Percentiles rank a stretch among this genome's conserved stretches.
phyloP scores from a whole-genome alignment of 2,113 vertebrate species.

The Clarias macrocephalus region DNA sequence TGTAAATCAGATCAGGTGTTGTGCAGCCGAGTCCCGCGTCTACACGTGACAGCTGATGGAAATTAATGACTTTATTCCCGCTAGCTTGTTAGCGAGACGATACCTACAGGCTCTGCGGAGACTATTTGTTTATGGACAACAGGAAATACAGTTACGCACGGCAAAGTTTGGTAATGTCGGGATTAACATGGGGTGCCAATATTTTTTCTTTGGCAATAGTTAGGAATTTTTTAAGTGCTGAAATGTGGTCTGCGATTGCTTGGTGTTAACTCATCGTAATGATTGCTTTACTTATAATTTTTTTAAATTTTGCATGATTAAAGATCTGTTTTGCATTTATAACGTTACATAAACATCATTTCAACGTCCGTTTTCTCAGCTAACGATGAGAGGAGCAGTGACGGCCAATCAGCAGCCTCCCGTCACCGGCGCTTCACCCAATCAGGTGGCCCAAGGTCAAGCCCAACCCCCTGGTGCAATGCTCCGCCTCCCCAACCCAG shows the following conservation, averaged over 20 bases:
- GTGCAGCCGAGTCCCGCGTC: not conserved
- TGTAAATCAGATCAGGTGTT: not conserved
- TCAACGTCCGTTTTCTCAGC: conserved; percentile 58
- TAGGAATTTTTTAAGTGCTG: not conserved
- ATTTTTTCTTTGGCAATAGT: not conserved
- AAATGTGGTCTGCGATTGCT: too few relatives aligned
- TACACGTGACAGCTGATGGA: not conserved
- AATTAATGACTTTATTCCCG: not conserved
- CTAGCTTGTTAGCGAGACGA: not conserved
- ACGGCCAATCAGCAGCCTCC: conserved; percentile 73
- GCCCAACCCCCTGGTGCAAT: conserved; percentile 78
- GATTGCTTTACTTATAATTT: too few relatives aligned
- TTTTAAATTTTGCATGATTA: not conserved
- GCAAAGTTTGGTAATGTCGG: not conserved
- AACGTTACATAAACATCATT: too few relatives aligned
- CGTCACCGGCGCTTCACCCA: conserved; percentile 75
- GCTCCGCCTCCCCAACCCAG: conserved; percentile 84
- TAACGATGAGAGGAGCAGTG: conserved; percentile 78
- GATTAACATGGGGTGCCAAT: not conserved
- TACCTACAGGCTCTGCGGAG: not conserved
- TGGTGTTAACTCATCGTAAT: too few relatives aligned
- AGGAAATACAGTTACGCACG: not conserved
- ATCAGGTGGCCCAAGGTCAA: conserved; percentile 73
- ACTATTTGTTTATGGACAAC: not conserved
- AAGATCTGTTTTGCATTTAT: not conserved